Evolutionary conservation across 2,888 invertebrate genomes (phyloP), one percentile per base, ranked within the genome.

Genomic region (Scrobipalpa costella): DNA sequence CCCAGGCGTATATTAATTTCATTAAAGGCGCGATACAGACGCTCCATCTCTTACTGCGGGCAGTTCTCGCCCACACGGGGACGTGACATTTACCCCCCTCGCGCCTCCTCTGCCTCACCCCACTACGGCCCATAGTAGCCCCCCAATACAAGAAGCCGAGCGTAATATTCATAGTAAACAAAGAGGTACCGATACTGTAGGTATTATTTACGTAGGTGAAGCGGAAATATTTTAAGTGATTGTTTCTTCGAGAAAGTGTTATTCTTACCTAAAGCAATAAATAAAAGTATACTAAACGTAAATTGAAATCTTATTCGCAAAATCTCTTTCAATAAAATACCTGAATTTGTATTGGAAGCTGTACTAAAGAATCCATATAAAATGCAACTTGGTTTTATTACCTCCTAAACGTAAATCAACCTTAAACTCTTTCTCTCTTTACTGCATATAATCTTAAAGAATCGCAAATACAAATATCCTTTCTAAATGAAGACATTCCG

Each of bases 21-120:
- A 82, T 81, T 80, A 80, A 74, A 67, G 69, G 65, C 67, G 72
- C 71, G 72, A 74, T 76, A 72, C 69, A 65, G 74, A 57, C n/a
- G 73, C 70, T 33, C 60, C 57, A 55, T 61, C 71, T 71, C 69
- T 70, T 71, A 71, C 73, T 67, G 71, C 74, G 69, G 67, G 60
- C 47, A 70, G 70, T 44, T 27, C 66, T 72, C 79, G 78, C 78
- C 78, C 74, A 75, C 76, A 66, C 68, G 69, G 79, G 76, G 77
- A 74, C 75, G 77, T 83, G 84, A 84, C 84, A 83, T 84, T 83
- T 83, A 55, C 73, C 74, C 75, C 73, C 72, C 72, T 63, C 57
- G 67, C 57, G 67, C 68, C 66, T 63, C 66, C 38, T 8, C 62
- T 17, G 7, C 57, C 33, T 57, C 36, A 38, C 36, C 40, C 59